phyloP scores from a whole-genome alignment of 2,113 vertebrate genomes.

The Dromiciops gliroides region DNA sequence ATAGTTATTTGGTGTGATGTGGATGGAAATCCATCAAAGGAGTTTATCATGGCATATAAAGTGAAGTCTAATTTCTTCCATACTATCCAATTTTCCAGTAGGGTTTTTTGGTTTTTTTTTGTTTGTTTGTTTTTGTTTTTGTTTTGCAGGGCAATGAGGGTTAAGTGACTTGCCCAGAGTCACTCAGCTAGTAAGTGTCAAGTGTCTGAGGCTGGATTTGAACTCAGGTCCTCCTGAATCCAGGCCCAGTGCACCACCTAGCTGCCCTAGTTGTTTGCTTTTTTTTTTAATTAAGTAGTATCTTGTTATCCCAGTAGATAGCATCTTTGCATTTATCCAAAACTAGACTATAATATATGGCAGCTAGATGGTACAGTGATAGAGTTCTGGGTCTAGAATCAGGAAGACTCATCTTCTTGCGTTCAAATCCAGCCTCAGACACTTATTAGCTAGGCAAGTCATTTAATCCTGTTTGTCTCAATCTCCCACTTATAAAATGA shows the following conservation, averaged over 20 bases:
- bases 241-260: too few species aligned
- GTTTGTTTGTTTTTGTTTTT: too few species aligned
- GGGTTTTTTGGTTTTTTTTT: too few species aligned
- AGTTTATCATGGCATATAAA: neutral
- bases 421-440: neutral
- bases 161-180: too few species aligned
- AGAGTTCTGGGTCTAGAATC: neutral
- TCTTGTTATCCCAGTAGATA: neutral
- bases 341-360: neutral
- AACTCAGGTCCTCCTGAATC: too few species aligned
- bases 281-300: neutral
- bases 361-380: neutral
- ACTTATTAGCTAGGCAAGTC: neutral
- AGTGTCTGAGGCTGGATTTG: too few species aligned
- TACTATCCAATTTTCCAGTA: neutral
- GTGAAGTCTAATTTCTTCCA: neutral
- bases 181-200: too few species aligned
- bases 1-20: neutral
- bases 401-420: neutral
- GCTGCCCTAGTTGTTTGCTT: too few species aligned
- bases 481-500: neutral
- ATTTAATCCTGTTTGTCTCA: neutral
- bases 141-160: too few species aligned
- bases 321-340: neutral
- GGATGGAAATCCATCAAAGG: neutral